Base-by-base conservation (phyloP, 2,888 invertebrate species). In the Taphrorychus bicolor region DNA sequence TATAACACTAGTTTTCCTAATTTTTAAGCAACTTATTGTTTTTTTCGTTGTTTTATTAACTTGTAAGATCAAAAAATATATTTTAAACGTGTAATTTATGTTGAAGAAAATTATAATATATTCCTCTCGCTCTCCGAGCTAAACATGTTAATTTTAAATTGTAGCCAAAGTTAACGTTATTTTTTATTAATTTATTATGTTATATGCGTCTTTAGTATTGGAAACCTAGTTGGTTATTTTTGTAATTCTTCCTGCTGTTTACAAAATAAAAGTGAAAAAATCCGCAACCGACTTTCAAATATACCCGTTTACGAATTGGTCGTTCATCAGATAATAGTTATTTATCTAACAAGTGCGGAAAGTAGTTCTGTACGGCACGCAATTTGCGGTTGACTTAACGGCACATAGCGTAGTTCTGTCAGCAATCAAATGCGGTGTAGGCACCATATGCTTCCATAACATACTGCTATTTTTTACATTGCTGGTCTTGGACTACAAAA, bases 161-260 rank as follows among this genome's bases (percentile, higher is more conserved):
- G 76, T 81, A 81, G 80, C 82, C 81, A 82, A 82, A 82, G 82
- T 82, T 81, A 80, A 82, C 82, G 82, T 82, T 81, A 80, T 78
- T 77, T 77, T 60, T 80, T 77, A 78, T 78, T 77, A 77, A 62
- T 69, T 65, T 69, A 69, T 69, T 69, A 69, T 62, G 62, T 69
- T 69, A 66, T 54, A 59, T 62, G 62, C 53, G 23, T 54, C 22
- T 66, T 66, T 69, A 60, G 53, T 57, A 48, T 18, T 66, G 62
- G 58, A 65, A 66, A 56, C 62, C 49, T 69, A 42, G 62, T 67
- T 67, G 62, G 57, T 66, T 69, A 69, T 69, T 69, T 69, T 69
- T 66, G 58, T 66, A 69, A 65, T 61, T 69, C 61, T 58, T 66
- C 57, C 61, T 57, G 63, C 66, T 69, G 69, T 69, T 69, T 69